phyloP scores from a whole-genome alignment of 2,797 vertebrate species.

The Phaenicophaeus curvirostris region DNA sequence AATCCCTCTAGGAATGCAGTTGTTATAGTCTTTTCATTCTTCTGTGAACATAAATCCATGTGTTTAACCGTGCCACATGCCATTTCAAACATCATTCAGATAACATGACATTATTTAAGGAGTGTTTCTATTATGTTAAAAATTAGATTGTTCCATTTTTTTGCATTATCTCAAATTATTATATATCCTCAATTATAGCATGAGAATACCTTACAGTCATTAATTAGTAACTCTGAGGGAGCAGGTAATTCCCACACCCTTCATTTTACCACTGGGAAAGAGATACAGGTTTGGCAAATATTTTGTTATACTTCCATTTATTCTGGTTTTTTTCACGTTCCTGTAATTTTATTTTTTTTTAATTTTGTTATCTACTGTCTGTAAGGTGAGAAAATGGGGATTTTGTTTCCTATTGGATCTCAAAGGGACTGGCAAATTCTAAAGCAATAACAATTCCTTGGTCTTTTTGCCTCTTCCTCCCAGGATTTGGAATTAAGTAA shows the following conservation, averaged over 20 bases:
- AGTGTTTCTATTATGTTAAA: neutral
- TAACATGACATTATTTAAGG: too few relatives aligned
- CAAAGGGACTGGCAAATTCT: neutral
- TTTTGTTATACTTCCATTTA: neutral
- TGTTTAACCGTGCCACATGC: neutral
- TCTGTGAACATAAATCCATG: neutral
- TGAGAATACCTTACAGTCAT: neutral
- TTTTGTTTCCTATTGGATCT: neutral
- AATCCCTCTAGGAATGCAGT: neutral
- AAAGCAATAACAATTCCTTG: neutral
- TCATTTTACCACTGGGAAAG: neutral
- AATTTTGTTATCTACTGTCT: neutral
- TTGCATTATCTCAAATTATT: neutral
- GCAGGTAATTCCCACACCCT: neutral
- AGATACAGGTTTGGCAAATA: neutral
- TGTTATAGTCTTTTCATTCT: neutral
- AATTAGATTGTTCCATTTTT: neutral
- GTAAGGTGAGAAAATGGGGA: neutral
- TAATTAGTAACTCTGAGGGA: neutral
- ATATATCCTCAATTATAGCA: neutral
- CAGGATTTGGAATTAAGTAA: neutral
- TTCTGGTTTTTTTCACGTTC: conserved; percentile 13
- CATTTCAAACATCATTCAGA: too few relatives aligned
- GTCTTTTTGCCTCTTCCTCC: neutral
- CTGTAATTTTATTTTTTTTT: conserved; percentile 2